These are phyloP conservation scores for Tetranychus cinnabarinus DNA, from an alignment of 1,140 invertebrate species.

Conservation along the genomic window DNA sequence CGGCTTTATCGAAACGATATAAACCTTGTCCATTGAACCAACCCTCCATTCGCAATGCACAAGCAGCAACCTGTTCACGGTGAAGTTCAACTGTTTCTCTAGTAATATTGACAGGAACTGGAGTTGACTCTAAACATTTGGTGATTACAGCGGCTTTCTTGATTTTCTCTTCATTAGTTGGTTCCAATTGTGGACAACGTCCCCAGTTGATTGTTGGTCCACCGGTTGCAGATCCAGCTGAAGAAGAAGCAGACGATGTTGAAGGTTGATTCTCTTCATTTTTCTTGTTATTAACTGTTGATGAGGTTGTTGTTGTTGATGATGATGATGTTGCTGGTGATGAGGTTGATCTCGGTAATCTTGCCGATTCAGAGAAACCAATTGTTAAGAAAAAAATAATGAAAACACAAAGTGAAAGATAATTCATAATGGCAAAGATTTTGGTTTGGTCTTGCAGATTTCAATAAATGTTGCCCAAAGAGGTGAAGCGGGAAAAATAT, in stretches of 20 bases:
- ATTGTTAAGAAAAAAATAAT: neutral
- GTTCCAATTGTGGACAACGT: slow-evolving; percentile 11
- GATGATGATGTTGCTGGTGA: no score
- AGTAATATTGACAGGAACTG: slow-evolving; percentile 10
- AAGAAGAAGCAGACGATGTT: neutral
- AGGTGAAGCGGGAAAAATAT: no score
- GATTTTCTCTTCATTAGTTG: slow-evolving; percentile 9
- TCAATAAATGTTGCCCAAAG: no score
- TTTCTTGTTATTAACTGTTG: neutral
- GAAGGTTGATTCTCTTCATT: neutral
- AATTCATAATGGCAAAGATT: no score
- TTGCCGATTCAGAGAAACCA: neutral
- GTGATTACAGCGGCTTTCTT: slow-evolving; percentile 12
- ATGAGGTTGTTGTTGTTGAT: neutral
- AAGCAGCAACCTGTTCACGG: slow-evolving; percentile 11
- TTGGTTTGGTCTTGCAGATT: no score
- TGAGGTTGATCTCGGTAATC: neutral
- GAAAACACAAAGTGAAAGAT: neutral
- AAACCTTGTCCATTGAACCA: slow-evolving; percentile 11
- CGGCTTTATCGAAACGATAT: slow-evolving; percentile 15
- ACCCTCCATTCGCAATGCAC: slow-evolving; percentile 7
- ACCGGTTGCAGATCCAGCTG: neutral
- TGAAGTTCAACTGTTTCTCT: slow-evolving; percentile 10
- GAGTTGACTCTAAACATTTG: slow-evolving; percentile 11
- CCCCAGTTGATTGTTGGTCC: slow-evolving; percentile 12